Evolutionary conservation across 2,113 vertebrate genomes (phyloP).

Genomic region (Rhodinocichla rosea): DNA sequence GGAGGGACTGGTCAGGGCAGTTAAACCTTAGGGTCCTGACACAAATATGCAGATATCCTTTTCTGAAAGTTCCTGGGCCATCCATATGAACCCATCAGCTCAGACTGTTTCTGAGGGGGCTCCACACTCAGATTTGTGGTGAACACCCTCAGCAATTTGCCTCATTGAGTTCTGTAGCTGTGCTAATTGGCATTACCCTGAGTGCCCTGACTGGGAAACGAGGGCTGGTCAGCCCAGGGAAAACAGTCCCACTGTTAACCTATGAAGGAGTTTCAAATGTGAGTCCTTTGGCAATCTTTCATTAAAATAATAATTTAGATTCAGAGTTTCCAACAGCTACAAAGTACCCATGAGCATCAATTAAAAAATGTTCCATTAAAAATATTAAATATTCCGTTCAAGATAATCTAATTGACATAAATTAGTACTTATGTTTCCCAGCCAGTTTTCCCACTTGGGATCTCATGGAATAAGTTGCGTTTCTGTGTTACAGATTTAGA

Average conservation of each 20-base stretch:
- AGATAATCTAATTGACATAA: conserved; percentile 14
- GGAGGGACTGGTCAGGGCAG: not conserved
- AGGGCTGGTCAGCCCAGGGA: not conserved
- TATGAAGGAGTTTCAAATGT: not conserved
- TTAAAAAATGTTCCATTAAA: not conserved
- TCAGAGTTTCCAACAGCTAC: conserved; percentile 24
- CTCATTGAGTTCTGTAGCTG: not conserved
- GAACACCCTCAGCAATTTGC: not conserved
- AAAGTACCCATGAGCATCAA: not conserved
- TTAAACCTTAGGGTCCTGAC: not conserved
- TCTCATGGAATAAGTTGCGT: not conserved
- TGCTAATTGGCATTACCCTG: not conserved
- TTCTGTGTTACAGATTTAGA: conserved; percentile 4
- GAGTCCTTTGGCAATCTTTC: conserved; percentile 1
- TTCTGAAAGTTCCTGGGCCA: not conserved
- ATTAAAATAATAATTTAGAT: not conserved
- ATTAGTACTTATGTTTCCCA: not conserved
- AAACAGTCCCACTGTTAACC: not conserved
- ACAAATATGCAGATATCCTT: not conserved
- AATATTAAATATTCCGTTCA: conserved; percentile 17
- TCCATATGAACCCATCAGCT: not conserved
- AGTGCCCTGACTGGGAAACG: not conserved
- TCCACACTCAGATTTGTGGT: not conserved
- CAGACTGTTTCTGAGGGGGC: not conserved
- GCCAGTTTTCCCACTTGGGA: conserved; percentile 2